A percentile compares a stretch with the other conserved stretches of the same genome.
Evolutionary conservation across 2,113 vertebrate genomes (phyloP).

Genomic region (Merops nubicus): DNA sequence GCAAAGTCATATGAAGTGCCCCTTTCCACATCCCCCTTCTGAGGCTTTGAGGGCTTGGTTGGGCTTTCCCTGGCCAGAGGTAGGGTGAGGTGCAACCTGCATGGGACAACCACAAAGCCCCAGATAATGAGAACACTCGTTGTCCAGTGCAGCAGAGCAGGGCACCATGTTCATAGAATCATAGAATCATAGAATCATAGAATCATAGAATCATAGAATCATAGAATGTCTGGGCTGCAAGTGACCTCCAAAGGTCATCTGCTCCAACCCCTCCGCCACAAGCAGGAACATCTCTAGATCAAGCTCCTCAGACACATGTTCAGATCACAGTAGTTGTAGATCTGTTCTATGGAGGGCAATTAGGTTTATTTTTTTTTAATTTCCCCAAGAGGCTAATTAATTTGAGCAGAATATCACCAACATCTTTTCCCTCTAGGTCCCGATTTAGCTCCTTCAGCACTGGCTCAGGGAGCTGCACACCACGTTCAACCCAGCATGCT

Average conservation of each 20-base stretch:
- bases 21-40: rapidly evolving
- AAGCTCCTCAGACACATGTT: too few relatives aligned
- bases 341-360: not conserved
- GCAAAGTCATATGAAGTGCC: not conserved
- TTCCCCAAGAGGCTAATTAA: not conserved
- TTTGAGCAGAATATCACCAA: not conserved
- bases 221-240: too few relatives aligned
- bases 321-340: not conserved
- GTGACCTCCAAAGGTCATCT: too few relatives aligned
- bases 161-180: too few relatives aligned
- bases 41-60: rapidly evolving
- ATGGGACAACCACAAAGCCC: not conserved
- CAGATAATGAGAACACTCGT: not conserved
- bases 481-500: not conserved
- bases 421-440: not conserved
- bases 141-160: not conserved
- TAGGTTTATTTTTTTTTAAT: not conserved
- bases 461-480: not conserved
- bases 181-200: too few relatives aligned
- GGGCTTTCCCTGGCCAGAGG: not conserved
- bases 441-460: not conserved
- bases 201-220: too few relatives aligned
- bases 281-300: too few relatives aligned
- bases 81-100: not conserved
- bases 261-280: too few relatives aligned